phyloP scores from a whole-genome alignment of 2,113 vertebrate species.

The Rhineura floridana region DNA sequence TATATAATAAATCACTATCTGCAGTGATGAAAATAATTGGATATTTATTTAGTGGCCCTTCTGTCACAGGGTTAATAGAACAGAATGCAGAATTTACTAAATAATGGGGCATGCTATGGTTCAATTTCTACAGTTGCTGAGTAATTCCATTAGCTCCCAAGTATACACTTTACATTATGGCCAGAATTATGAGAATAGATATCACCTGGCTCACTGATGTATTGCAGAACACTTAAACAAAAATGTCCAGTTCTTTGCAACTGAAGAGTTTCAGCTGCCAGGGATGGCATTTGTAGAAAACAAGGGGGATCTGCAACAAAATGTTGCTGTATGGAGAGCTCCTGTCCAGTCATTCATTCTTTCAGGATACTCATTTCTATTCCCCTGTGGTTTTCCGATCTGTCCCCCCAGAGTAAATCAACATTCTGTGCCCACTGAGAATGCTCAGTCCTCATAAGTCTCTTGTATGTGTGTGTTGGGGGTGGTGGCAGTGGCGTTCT shows the following conservation, averaged over 20 bases:
- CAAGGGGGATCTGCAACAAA: background rate
- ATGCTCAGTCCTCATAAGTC: background rate
- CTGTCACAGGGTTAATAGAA: constrained; percentile 1
- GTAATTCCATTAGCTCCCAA: constrained; percentile 5
- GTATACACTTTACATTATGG: background rate
- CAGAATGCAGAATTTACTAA: constrained; percentile 10
- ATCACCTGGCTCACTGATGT: background rate
- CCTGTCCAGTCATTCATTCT: background rate
- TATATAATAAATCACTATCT: constrained; percentile 12
- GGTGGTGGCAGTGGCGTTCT: background rate
- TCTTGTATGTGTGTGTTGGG: background rate
- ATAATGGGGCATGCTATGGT: background rate
- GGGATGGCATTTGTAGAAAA: background rate
- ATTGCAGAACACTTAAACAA: background rate
- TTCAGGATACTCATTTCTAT: background rate
- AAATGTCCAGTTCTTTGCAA: background rate
- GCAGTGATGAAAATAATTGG: background rate
- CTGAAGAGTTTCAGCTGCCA: background rate
- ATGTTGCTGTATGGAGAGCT: background rate
- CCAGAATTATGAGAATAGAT: background rate
- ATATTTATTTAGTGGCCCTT: background rate
- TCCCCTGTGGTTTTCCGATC: background rate
- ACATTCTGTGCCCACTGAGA: no score
- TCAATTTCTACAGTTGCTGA: background rate
- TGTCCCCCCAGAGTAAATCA: background rate